Evolutionary conservation across 37 sponge, comb jelly and placozoan species (phyloP), one percentile per base, ranked within the genome.

Genomic region (Chondrosia reniformis): DNA sequence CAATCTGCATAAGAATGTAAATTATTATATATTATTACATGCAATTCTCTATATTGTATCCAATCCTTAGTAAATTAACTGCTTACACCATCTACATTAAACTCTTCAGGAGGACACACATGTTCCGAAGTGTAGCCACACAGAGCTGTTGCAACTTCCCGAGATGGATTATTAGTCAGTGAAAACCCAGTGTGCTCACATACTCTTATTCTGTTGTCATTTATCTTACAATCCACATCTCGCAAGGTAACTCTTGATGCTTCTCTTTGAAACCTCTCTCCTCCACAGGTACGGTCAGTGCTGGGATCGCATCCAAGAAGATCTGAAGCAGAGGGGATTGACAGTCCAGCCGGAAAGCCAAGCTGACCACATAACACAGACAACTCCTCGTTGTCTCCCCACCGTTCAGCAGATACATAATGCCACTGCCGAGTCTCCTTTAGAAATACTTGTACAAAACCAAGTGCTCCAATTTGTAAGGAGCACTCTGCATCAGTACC

Each of bases 321-420:
- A 19, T 40, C 22, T 37, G 37, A 1, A 21, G 3, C 4, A 40
- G 15, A 3, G 15, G 72, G 72, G 9, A 24, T 24, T 39, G n/a
- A 41, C 17, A 69, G 42, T 24, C n/a, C 24, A 12, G 64, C 33
- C 2, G 79, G 79, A 71, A 65, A 79, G n/a, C 79, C 79, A 9
- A 79, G 63, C 79, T 79, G 79, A 25, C 66, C 67, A 46, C 79
- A 79, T 27, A 40, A 33, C 2, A 79, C 79, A 12, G 15, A 19
- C 63, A 36, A n/a, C 19, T 79, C 63, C 27, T 1, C 13, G 7
- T 59, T 25, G 65, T 61, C 79, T 3, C 76, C 44, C 72, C 72
- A 69, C 24, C 72, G 44, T 19, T 83, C 84, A 0, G 77, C 63
- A 15, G 91, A 83, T 5, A 86, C 91, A 4, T 86, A 73, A 19